These are phyloP conservation scores for Microctonus brassicae DNA, from an alignment of 2,888 invertebrate genomes.

Conservation along the genomic window DNA sequence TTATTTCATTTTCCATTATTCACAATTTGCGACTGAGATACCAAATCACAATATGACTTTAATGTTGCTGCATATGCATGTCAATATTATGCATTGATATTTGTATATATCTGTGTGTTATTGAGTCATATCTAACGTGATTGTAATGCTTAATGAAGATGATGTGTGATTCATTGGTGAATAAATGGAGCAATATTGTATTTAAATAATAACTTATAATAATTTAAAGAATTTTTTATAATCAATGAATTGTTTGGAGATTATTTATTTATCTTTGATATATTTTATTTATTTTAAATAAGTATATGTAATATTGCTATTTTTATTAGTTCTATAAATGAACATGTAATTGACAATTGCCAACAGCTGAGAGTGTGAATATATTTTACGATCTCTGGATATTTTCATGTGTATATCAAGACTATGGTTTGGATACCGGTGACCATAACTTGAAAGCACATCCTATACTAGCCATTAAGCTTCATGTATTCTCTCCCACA, in stretches of 20 bases:
- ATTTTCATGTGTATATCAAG: constrained; percentile 38
- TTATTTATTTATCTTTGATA: too few species aligned
- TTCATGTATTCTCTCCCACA: constrained; percentile 38
- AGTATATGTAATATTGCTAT: too few species aligned
- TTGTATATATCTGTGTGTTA: neutral
- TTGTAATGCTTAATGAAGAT: neutral
- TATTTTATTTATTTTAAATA: too few species aligned
- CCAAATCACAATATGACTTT: neutral
- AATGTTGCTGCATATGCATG: too few species aligned
- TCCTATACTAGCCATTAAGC: constrained; percentile 37
- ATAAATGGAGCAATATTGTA: too few species aligned
- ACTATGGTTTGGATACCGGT: constrained; percentile 45
- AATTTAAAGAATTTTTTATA: too few species aligned
- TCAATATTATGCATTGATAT: neutral
- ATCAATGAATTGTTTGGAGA: too few species aligned
- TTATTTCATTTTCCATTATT: neutral
- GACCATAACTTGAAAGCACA: constrained; percentile 45
- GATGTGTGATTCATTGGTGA: neutral
- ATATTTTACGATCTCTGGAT: neutral
- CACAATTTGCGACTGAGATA: neutral
- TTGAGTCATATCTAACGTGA: neutral
- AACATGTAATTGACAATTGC: neutral
- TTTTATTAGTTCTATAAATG: neutral
- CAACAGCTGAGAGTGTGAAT: neutral
- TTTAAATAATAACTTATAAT: too few species aligned